Base-by-base conservation (phyloP, 2,797 vertebrate genomes). In the Lophotriccus pileatus region DNA sequence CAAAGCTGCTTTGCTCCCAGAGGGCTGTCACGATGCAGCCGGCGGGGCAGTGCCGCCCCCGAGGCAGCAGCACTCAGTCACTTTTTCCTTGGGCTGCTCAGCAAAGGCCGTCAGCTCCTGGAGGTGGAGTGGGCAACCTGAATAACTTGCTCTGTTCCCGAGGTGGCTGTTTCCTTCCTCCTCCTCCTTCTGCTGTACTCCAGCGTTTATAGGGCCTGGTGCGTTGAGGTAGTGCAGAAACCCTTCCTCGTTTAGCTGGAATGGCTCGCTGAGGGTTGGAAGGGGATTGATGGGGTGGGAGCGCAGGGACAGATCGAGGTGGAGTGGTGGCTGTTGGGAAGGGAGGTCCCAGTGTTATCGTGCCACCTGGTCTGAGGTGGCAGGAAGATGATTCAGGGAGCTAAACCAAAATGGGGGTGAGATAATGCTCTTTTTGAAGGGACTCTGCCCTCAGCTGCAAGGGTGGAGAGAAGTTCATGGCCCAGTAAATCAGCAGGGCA, bases 361-460 rank as follows among this genome's bases (percentile, higher is more conserved):
- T 84, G 78, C 82, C 36, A 63, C 72, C 80, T 49, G 43, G 36
- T 58, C 49, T 25, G 88, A 62, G 53, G 8, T 46, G 81, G 91
- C 86, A 94, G 91, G 91, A 81, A 83, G 73, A 36, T 90, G 90
- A 93, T 86, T 90, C 76, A 90, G 66, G 86, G 69, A 93, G 52
- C 36, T 68, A 43, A 93, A 83, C 78, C 53, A 28, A 77, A 87
- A 53, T 24, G 41, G 19, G n/a, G 73, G 32, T 92, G 82, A 91
- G 69, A 36, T 60, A 90, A 83, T 75, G 73, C 8, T 47, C 37
- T 47, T 79, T 80, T 73, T n/a, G 64, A 24, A 79, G 87, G 15
- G 47, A 11, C 72, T 62, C 76, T 94, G 49, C 17, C 25, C 81
- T 87, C 62, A 55, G 46, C 69, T 87, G 89, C 34, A 30, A 30